Evolutionary conservation across 2,888 invertebrate genomes (phyloP), one percentile per base, ranked within the genome.

Genomic region (Camponotus fellah): DNA sequence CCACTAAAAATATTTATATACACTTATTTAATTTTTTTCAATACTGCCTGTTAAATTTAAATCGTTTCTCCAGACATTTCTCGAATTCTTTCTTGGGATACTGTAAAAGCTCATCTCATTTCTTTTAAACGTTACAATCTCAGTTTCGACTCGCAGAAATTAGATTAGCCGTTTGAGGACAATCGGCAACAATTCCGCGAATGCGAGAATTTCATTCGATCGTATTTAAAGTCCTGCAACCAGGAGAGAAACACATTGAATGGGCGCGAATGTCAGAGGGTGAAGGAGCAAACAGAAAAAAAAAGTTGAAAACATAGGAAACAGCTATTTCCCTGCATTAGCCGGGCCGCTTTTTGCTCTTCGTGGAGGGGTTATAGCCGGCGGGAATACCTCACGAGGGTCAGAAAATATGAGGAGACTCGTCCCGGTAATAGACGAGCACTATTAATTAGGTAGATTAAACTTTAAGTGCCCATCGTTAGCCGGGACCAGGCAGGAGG

Each of bases 401-500:
- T 82, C 85, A 88, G 90, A 85, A 93, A 93, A 92, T 92, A 93
- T 92, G 91, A 92, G 91, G 85, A 87, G 88, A 88, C 89, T 87
- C 88, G 72, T 89, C 89, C 79, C 85, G 88, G 90, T 92, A 92
- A 93, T 93, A 90, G 92, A 93, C 91, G 93, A 92, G 92, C 89
- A 91, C 92, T 92, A 93, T 93, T 93, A 93, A 93, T 93, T 93
- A 93, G 91, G 91, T 91, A 93, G 92, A 93, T 93, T 93, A 93
- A 93, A 92, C 91, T 92, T 91, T 89, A 92, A 92, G 92, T 92
- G 91, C 89, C 88, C 89, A 84, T 92, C 91, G 91, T 92, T 92
- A 93, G 89, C 89, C 83, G 83, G 85, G 86, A 82, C 85, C 89
- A 86, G 84, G 79, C 79, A 56, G 46, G 46, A 86, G 88, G 87